Evolutionary conservation across 2,797 vertebrate species (phyloP).

Genomic region (Rhinophrynus dorsalis): DNA sequence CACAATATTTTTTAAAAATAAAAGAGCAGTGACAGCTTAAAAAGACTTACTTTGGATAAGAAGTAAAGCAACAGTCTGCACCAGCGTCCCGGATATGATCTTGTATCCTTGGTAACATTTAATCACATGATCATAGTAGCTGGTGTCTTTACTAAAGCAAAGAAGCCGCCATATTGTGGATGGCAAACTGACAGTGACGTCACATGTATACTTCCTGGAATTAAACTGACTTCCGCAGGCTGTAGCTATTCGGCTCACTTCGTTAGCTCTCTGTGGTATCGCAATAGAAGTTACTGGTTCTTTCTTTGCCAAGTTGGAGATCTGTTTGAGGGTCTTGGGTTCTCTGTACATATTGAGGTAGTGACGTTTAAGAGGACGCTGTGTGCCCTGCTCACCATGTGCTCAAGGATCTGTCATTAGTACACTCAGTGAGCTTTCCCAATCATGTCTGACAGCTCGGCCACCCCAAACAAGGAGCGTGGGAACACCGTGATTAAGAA

Average conservation of each 20-base stretch:
- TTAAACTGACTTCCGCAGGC: not conserved
- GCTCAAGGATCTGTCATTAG: not conserved
- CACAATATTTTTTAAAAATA: too few relatives aligned
- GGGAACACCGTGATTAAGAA: conserved; percentile 21
- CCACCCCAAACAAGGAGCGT: not conserved
- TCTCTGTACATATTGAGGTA: too few relatives aligned
- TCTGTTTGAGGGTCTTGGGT: too few relatives aligned
- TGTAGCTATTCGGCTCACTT: not conserved
- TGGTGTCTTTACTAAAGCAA: too few relatives aligned
- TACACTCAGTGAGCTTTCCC: not conserved
- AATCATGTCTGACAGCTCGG: not conserved
- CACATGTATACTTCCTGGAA: not conserved
- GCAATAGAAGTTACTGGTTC: not conserved
- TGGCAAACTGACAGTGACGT: not conserved
- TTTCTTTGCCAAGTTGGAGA: not conserved
- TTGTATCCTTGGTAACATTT: not conserved
- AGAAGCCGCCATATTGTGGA: conserved; percentile 9
- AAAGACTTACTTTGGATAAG: too few relatives aligned
- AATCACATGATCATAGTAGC: not conserved
- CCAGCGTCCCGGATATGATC: conserved; percentile 1
- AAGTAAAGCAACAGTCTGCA: too few relatives aligned
- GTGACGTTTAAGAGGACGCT: too few relatives aligned
- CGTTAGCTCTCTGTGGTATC: not conserved
- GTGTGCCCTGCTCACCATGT: not conserved
- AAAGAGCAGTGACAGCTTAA: too few relatives aligned